Base-by-base conservation (phyloP, 2,888 invertebrate species). In the Panopea generosa region DNA sequence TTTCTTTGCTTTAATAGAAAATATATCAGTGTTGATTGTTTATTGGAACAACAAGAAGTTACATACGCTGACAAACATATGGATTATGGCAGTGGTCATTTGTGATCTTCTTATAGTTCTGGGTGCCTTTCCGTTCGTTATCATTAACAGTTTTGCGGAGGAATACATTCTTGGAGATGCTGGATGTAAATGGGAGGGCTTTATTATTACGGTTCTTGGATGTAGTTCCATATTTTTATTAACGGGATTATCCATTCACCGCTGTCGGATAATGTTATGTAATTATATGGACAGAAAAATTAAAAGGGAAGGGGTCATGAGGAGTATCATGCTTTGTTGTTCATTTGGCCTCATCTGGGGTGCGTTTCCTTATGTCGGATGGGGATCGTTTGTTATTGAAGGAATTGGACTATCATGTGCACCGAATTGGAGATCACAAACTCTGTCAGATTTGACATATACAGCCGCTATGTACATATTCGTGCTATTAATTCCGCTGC, bases 131-230 rank as follows among this genome's bases (percentile, higher is more conserved):
- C 76, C 76, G 7, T 53, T 76, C 1, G 50, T 76, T 2, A 67
- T 71, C 9, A 52, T 62, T 1, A 26, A 65, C 6, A 70, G 76
- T 53, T 76, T 76, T 71, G 66, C 76, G 14, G 38, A 62, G 24
- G 57, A 52, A 33, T 71, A 52, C 33, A 57, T 76, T 2, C 52
- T 76, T 4, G 76, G 76, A 14, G 33, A 26, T 4, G 24, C 24
- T 1, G 76, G 67, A 3, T 76, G 76, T 49, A 52, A 57, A 38
- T 76, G 70, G 70, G 76, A 76, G 53, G 76, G 76, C 4, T 76
- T 76, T 53, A 53, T 71, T 16, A 62, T 76, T 14, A 76, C 76
- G 9, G n/a, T 62, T 11, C 43, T 76, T 7, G 76, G 76, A 33
- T 59, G 52, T 2, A 57, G 62, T 14, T 76, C 76, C 0, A 70